A percentile compares a stretch with the other conserved stretches of the same genome.
phyloP scores from a whole-genome alignment of 1,140 invertebrate species.

The Drosophila bocqueti region DNA sequence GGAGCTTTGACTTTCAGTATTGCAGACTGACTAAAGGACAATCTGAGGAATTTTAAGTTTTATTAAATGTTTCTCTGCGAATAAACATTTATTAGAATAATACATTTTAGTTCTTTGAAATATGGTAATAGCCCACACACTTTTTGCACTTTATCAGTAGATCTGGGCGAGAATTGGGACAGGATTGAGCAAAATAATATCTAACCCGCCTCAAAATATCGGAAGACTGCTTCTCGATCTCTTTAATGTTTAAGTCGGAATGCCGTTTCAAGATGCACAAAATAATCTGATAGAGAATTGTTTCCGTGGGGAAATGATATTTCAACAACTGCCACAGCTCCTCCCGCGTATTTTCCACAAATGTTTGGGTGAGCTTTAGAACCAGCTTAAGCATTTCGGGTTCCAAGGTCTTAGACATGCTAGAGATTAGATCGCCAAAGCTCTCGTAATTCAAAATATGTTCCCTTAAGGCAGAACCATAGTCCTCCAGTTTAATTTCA shows the following conservation, averaged over 20 bases:
- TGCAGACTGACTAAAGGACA: neutral
- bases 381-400: slow-evolving; percentile 1
- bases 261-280: slow-evolving; percentile 2
- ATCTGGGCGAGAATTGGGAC: slow-evolving; percentile 1
- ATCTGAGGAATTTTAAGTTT: neutral
- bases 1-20: neutral
- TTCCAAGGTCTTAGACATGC: slow-evolving; percentile 7
- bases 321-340: slow-evolving; percentile 6
- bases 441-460: neutral
- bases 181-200: slow-evolving; percentile 1
- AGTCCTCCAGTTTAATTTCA: neutral
- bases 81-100: neutral
- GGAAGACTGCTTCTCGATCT: slow-evolving; percentile 7
- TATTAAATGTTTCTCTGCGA: neutral
- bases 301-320: slow-evolving; percentile 17
- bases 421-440: slow-evolving; percentile 6
- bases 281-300: slow-evolving; percentile 17
- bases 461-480: neutral
- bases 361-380: slow-evolving; percentile 4
- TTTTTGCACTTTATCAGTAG: slow-evolving; percentile 5
- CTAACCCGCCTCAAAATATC: slow-evolving; percentile 20
- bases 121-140: slow-evolving; percentile 12
- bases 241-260: neutral
- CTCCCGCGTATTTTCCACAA: slow-evolving; percentile 5
- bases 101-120: neutral